A percentile compares a stretch with the other conserved stretches of the same genome.
Conservation (phyloP, 2,888 invertebrate genomes). For the Andrena marginata region DNA sequence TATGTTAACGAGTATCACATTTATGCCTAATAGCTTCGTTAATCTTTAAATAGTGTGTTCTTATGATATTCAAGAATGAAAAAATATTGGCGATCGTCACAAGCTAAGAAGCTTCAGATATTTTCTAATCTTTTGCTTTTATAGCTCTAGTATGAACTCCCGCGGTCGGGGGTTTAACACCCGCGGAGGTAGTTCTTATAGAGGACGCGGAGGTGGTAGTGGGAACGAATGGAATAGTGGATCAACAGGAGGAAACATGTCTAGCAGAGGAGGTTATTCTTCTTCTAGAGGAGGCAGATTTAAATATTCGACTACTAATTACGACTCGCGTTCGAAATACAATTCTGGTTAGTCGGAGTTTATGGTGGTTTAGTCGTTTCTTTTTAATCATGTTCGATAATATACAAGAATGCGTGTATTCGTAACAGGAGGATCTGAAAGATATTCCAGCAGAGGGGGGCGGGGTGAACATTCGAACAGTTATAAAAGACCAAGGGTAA, state of each 20-base stretch:
- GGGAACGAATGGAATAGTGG: slow-evolving; percentile 79
- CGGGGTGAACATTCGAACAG: slow-evolving; percentile 81
- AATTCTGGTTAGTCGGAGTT: slow-evolving; percentile 76
- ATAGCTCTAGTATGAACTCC: slow-evolving; percentile 80
- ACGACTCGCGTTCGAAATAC: slow-evolving; percentile 82
- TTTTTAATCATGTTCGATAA: background rate
- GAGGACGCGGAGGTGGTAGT: slow-evolving; percentile 79
- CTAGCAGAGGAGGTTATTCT: slow-evolving; percentile 80
- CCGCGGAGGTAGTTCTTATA: slow-evolving; percentile 80
- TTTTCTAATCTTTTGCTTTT: slow-evolving; percentile 9
- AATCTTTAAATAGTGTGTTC: background rate
- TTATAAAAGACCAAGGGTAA: slow-evolving; percentile 82
- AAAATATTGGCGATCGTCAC: background rate
- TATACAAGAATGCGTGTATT: slow-evolving; percentile 12
- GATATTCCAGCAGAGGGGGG: slow-evolving; percentile 81
- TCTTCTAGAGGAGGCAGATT: slow-evolving; percentile 82
- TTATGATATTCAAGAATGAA: background rate
- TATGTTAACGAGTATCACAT: background rate
- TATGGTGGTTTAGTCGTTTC: background rate
- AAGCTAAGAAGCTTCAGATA: background rate
- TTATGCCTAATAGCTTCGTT: background rate
- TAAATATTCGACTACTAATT: slow-evolving; percentile 80
- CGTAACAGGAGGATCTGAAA: slow-evolving; percentile 76
- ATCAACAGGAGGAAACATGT: slow-evolving; percentile 74
- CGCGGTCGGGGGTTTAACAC: slow-evolving; percentile 82